These are phyloP conservation scores for Lontra canadensis DNA, from an alignment of 2,113 vertebrate species.

Conservation along the genomic window DNA sequence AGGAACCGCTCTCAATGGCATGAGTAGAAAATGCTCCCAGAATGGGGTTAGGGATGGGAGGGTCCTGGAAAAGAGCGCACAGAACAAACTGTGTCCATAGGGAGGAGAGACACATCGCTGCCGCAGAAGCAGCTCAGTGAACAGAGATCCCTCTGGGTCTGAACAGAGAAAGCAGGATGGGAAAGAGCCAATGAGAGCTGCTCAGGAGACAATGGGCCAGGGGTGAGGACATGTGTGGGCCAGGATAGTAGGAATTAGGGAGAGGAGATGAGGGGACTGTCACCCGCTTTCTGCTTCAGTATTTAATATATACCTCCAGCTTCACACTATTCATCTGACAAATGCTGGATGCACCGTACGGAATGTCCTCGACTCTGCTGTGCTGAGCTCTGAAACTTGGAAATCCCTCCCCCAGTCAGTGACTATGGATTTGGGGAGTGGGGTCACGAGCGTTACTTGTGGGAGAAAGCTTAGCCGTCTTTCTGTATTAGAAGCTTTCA, in stretches of 20 bases:
- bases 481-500: neutral
- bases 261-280: neutral
- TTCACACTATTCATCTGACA: neutral
- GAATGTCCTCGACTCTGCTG: neutral
- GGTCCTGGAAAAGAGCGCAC: neutral
- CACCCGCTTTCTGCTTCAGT: neutral
- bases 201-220: neutral
- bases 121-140: neutral
- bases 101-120: neutral
- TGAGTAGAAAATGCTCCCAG: neutral
- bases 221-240: neutral
- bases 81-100: neutral
- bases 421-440: neutral
- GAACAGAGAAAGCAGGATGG: neutral
- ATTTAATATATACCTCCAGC: neutral
- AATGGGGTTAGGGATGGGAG: fast-evolving
- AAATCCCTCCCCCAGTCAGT: neutral
- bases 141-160: neutral
- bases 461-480: neutral
- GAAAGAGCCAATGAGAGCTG: neutral
- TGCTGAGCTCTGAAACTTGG: neutral
- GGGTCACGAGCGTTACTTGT: neutral
- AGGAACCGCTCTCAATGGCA: neutral
- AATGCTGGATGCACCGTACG: neutral
- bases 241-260: neutral